Base-by-base conservation (phyloP, 2,888 invertebrate species). In the Parasteatoda lunata region DNA sequence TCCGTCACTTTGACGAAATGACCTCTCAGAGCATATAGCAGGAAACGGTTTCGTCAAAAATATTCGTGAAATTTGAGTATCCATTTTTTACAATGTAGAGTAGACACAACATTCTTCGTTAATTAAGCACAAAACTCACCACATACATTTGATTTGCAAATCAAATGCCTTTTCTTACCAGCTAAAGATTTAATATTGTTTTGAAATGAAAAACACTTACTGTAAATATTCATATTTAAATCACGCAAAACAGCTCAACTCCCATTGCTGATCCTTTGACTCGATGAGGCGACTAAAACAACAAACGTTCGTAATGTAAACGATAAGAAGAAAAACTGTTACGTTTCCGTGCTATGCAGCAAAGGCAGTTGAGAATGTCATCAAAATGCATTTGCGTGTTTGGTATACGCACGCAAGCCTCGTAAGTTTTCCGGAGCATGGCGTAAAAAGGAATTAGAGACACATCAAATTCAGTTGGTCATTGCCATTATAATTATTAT, bases 331-430 rank as follows among this genome's bases (percentile, higher is more conserved):
- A 30, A 30, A 59, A 59, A 59, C 59, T 59, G 59, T 59, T 59
- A 59, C n/a, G 59, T 59, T 59, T 59, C 59, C 59, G 59, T 59
- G 59, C 9, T n/a, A 59, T 9, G 59, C 11, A 30, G 30, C 2
- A 30, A 30, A 13, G 11, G 7, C 54, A 7, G 59, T 15, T 52
- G 69, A 78, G 65, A 69, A 79, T 79, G 79, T 78, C 84, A 84
- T 79, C 75, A 79, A 52, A 79, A 65, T 54, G 49, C 75, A 49
- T 30, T 54, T 79, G 78, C 84, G 84, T 84, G 84, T 15, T 47
- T 54, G 13, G 30, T 47, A 7, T 52, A 69, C 68, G 15, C 84
- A 84, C 79, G 79, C 79, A 49, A 84, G 51, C 47, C 8, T 47
- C 48, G 30, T 49, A 4, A 45, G 65, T 59, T 54, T 80, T 73